Evolutionary conservation across 2,113 vertebrate genomes (phyloP).

Genomic region (Rhadina sibilatrix): DNA sequence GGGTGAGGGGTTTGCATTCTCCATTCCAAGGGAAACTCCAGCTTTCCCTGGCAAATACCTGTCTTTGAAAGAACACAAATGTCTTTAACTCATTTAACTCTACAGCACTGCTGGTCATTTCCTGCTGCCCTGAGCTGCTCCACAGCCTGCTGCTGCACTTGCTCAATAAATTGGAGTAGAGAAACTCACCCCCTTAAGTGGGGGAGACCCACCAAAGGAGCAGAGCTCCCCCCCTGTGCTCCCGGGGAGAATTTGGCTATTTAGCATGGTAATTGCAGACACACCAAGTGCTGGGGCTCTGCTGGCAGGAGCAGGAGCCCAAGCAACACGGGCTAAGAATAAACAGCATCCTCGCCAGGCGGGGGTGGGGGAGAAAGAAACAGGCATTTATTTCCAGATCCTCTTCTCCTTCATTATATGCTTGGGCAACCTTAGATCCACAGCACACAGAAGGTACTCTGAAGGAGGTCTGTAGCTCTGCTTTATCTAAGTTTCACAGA

Average conservation of each 20-base stretch:
- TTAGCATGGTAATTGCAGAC: neutral
- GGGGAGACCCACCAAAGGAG: neutral
- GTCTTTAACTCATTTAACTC: constrained; percentile 16
- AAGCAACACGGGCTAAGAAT: constrained; percentile 21
- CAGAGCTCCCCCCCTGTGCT: neutral
- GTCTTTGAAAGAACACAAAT: too few relatives aligned
- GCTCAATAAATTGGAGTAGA: neutral
- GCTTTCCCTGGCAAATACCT: too few relatives aligned
- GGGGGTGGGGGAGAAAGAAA: neutral
- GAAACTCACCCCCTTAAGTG: neutral
- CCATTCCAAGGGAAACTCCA: too few relatives aligned
- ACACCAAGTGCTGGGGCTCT: neutral
- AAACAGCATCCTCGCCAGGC: constrained; percentile 19
- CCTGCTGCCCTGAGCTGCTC: constrained; percentile 10
- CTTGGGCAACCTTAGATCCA: constrained; percentile 35
- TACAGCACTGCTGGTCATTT: neutral
- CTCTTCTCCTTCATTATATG: constrained; percentile 33
- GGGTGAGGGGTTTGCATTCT: too few relatives aligned
- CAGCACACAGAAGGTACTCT: constrained; percentile 42
- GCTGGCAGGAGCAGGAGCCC: neutral
- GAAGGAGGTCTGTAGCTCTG: constrained; percentile 42
- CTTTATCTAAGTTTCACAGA: constrained; percentile 49
- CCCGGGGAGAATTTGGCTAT: neutral
- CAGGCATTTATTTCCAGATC: constrained; percentile 49
- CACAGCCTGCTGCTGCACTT: neutral